A percentile compares a stretch with the other conserved stretches of the same genome.
Conservation (phyloP, 2,888 invertebrate genomes). For the Marronus borbonicus region DNA sequence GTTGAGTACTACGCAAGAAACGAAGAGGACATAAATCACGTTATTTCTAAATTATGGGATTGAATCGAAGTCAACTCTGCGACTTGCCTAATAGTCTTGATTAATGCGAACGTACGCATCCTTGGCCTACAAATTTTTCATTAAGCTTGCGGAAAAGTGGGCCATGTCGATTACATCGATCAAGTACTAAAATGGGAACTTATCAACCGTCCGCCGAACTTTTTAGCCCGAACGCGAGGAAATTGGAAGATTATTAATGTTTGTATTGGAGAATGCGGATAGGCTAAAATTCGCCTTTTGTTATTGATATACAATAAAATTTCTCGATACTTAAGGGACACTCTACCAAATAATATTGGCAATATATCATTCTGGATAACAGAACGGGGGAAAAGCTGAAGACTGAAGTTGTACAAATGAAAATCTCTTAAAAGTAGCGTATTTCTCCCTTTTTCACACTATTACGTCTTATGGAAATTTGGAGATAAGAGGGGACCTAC, state of each 20-base stretch:
- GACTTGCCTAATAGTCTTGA: slow-evolving; percentile 21
- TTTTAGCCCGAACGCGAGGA: not conserved
- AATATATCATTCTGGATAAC: too few relatives aligned
- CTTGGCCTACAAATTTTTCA: slow-evolving; percentile 32
- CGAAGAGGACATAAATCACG: slow-evolving; percentile 17
- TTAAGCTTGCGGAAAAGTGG: slow-evolving; percentile 29
- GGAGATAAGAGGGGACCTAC: too few relatives aligned
- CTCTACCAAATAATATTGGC: too few relatives aligned
- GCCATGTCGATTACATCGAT: slow-evolving; percentile 22
- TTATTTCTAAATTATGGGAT: slow-evolving; percentile 1
- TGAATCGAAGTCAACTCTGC: slow-evolving; percentile 13
- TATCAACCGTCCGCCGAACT: not conserved
- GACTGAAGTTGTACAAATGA: too few relatives aligned
- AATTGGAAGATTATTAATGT: not conserved
- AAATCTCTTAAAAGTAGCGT: too few relatives aligned
- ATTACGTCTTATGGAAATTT: too few relatives aligned
- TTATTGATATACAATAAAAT: too few relatives aligned
- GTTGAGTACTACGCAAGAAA: not conserved
- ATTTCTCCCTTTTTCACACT: too few relatives aligned
- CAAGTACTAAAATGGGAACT: slow-evolving; percentile 11
- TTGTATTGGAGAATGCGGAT: not conserved
- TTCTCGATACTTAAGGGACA: too few relatives aligned
- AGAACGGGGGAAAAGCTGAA: too few relatives aligned
- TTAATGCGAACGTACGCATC: slow-evolving; percentile 11
- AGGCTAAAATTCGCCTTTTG: too few relatives aligned